Base-by-base conservation (phyloP, 2,113 vertebrate species). In the Mus musculus region DNA sequence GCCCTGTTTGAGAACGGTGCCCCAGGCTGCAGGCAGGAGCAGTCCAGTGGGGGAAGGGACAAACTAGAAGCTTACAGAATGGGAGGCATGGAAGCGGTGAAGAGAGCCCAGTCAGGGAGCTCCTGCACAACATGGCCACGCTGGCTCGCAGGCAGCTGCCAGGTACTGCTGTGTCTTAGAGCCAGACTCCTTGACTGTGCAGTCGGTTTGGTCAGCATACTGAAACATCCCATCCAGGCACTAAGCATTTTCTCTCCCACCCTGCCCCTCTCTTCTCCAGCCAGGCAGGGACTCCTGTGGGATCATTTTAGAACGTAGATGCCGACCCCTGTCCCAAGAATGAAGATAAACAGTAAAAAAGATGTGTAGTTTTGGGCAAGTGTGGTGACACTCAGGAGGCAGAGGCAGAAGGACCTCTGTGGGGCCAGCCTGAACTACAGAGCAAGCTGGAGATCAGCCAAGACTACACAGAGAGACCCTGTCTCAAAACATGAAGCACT, bases 181-280 rank as follows among this genome's bases (percentile, higher is more conserved):
- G 28, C 59, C 30, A 19, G 88, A 22, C 5, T 78, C 42, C 28
- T 20, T 11, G n/a, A 61, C 9, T 71, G 39, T 1, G 8, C n/a
- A 0, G 14, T 1, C 0, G 26, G 52, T 8, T 16, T 33, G 0
- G 4, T 2, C 0, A 54, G 42, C n/a, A 39, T 46, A 46, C 12
- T 24, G 24, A 80, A 72, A n/a, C 49, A 4, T 1, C 54, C 0
- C 0, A 63, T 28, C 39, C 0, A 19, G 77, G 13, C 49, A 20
- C 71, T 39, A 0, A 0, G 69, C 69, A 54, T 52, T 33, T 71
- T 39, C 67, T 77, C 67, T 56, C 76, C 69, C 56, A 49, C 33
- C 39, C 56, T 61, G 56, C 14, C 59, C 59, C 13, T 10, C 67
- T 3, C 30, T 54, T 36, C 30, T 75, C 30, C 30, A 63, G 71